phyloP scores from a whole-genome alignment of 2,888 invertebrate genomes.

The Junonia oenone region DNA sequence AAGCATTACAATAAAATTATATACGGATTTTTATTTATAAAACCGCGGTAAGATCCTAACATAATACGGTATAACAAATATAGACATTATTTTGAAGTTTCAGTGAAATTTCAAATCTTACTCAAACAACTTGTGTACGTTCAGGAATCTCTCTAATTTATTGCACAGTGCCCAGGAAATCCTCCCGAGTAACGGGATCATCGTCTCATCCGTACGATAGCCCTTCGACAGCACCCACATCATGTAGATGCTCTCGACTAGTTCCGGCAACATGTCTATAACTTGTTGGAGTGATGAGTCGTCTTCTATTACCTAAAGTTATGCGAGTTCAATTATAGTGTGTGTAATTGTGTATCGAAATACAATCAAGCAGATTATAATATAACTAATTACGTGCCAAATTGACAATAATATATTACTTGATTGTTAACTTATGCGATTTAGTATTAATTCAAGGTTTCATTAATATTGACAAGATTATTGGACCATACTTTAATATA shows the following conservation, averaged over 20 bases:
- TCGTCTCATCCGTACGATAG: constrained; percentile 90
- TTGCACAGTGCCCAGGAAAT: constrained; percentile 91
- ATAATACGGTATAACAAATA: neutral
- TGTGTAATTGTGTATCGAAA: too few species aligned
- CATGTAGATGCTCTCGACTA: constrained; percentile 92
- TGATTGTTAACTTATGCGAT: too few species aligned
- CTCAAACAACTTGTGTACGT: constrained; percentile 88
- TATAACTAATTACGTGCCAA: too few species aligned
- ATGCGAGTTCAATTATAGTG: neutral
- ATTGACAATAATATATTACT: too few species aligned
- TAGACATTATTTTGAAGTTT: neutral
- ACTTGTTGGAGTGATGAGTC: constrained; percentile 85
- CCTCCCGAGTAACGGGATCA: constrained; percentile 90
- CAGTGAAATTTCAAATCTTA: constrained; percentile 55
- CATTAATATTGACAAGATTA: too few species aligned
- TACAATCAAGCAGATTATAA: too few species aligned
- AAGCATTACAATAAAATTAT: too few species aligned
- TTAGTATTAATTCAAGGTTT: too few species aligned
- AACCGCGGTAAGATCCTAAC: too few species aligned
- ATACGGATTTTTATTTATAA: too few species aligned
- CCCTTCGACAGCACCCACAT: constrained; percentile 94
- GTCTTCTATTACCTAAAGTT: constrained; percentile 83
- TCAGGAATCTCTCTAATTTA: constrained; percentile 85
- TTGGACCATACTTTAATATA: too few species aligned
- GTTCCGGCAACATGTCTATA: constrained; percentile 84